Percentiles rank a stretch among this genome's conserved stretches.
Conservation (phyloP, 2,888 invertebrate species). For the Macaria liturata region DNA sequence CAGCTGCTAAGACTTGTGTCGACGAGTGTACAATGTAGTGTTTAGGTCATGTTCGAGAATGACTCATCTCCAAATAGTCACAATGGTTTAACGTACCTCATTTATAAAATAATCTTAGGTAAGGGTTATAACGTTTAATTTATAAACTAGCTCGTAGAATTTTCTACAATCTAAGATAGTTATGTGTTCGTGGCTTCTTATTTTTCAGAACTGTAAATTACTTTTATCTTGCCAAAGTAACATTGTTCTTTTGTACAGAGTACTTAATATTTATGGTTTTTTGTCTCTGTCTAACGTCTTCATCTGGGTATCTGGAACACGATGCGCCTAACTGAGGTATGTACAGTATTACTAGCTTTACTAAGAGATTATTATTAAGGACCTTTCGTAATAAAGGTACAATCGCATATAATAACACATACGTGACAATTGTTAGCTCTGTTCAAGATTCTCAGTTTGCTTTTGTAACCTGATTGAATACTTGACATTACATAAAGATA, state of each 20-base stretch:
- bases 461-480: too few relatives aligned
- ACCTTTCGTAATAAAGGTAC: slow-evolving; percentile 49
- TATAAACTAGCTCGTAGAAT: slow-evolving; percentile 54
- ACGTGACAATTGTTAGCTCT: too few relatives aligned
- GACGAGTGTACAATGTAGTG: slow-evolving; percentile 50
- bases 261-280: slow-evolving; percentile 48
- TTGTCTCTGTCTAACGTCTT: slow-evolving; percentile 44
- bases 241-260: slow-evolving; percentile 56
- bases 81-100: slow-evolving; percentile 81
- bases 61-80: slow-evolving; percentile 70
- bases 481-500: too few relatives aligned
- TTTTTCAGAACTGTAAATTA: slow-evolving; percentile 43
- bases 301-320: slow-evolving; percentile 42
- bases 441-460: too few relatives aligned
- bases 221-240: slow-evolving; percentile 74
- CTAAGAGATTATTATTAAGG: slow-evolving; percentile 63
- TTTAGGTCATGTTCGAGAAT: slow-evolving; percentile 47
- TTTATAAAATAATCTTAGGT: slow-evolving; percentile 71
- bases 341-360: slow-evolving; percentile 83
- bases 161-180: slow-evolving; percentile 45
- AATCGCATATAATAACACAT: slow-evolving; percentile 18
- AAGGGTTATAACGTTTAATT: slow-evolving; percentile 68
- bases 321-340: slow-evolving; percentile 67
- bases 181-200: slow-evolving; percentile 43
- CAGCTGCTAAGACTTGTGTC: slow-evolving; percentile 35